Evolutionary conservation across 1,140 invertebrate genomes (phyloP).

Genomic region (Agrilus planipennis): DNA sequence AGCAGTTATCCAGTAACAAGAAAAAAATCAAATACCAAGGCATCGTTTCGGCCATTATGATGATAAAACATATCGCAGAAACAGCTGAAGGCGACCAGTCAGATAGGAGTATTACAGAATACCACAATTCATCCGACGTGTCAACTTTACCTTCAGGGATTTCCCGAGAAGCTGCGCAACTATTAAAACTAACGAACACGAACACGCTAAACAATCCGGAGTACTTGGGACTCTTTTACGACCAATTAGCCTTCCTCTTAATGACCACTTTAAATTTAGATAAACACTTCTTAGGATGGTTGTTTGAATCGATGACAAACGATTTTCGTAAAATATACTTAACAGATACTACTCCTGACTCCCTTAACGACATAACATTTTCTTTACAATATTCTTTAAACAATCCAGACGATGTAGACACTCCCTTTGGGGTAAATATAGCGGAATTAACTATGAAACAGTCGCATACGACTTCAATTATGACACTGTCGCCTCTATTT

Average conservation of each 20-base stretch:
- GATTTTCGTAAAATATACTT: constrained; percentile 50
- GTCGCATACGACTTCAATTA: constrained; percentile 9
- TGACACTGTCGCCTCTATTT: constrained; percentile 7
- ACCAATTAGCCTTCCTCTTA: constrained; percentile 53
- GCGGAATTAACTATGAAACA: constrained; percentile 36
- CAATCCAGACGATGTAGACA: constrained; percentile 40
- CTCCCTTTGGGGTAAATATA: constrained; percentile 44
- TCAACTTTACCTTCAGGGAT: constrained; percentile 29
- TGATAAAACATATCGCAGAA: constrained; percentile 31
- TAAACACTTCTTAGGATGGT: constrained; percentile 46
- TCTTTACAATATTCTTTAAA: constrained; percentile 43
- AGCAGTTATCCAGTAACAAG: constrained; percentile 44
- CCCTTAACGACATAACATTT: constrained; percentile 35
- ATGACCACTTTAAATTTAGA: constrained; percentile 38
- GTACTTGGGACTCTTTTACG: constrained; percentile 55
- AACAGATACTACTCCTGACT: constrained; percentile 29
- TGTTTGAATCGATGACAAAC: constrained; percentile 43
- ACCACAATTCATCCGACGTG: constrained; percentile 22
- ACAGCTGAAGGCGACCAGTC: constrained; percentile 7
- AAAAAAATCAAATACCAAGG: constrained; percentile 34
- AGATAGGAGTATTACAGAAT: constrained; percentile 15
- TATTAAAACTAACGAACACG: constrained; percentile 28
- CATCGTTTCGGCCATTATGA: constrained; percentile 35
- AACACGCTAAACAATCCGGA: constrained; percentile 34
- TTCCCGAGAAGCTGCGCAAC: constrained; percentile 31